Base-by-base conservation (phyloP, 2,113 vertebrate genomes). In the Nerophis ophidion region DNA sequence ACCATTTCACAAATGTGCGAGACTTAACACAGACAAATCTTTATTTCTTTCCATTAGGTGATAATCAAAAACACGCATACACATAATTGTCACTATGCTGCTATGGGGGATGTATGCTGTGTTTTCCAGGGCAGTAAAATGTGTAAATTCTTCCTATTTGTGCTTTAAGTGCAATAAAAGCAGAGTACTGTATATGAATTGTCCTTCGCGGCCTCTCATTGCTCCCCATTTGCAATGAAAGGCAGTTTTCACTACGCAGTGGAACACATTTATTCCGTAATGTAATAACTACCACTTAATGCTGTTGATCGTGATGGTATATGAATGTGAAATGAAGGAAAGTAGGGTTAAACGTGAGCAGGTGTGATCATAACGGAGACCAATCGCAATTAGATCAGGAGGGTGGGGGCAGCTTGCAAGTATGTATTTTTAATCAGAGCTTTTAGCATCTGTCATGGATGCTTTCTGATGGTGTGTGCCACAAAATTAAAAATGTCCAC, bases 401-500 rank as follows among this genome's bases (percentile, higher is more conserved):
- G 81, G 89, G 84, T 66, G 83, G 84, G 83, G 86, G 83, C 79
- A 58, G 84, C 79, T 84, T 81, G 81, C 83, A 87, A 88, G 86
- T 88, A 89, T 89, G 86, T 89, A 88, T 89, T 90, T 91, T 91
- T 90, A 91, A 91, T 91, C 87, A 88, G 84, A 88, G 84, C 86
- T 87, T 87, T 91, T 89, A 89, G 86, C 88, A 83, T 86, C 87
- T 82, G 82, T 89, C 86, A 90, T 83, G 80, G 85, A 90, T 80
- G 81, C 81, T 78, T 60, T 66, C 71, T 62, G 81, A 83, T 69
- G 79, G 69, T 67, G 56, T 60, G 72, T 65, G 69, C 78, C 75
- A 70, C 75, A 71, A 6, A 52, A 52, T 34, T 52, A 52, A 33
- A 50, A 33, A 50, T 19, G 11, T 17, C 6, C 33, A 10, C 11